phyloP scores from a whole-genome alignment of 2,797 vertebrate species.

The Chloroceryle inda region DNA sequence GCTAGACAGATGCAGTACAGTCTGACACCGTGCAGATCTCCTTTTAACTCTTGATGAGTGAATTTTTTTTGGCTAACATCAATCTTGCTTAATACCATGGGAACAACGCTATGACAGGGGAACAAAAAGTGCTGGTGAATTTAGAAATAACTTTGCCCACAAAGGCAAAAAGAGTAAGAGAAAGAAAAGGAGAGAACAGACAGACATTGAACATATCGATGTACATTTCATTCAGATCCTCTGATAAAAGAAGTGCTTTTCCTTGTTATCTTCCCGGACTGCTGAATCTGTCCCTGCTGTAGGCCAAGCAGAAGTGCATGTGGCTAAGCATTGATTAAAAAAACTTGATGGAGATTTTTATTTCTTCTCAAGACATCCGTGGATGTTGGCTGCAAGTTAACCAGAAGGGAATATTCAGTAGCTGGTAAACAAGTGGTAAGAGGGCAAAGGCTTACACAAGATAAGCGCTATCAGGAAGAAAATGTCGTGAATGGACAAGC shows the following conservation, averaged over 20 bases:
- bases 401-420: not conserved
- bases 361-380: not conserved
- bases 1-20: slow-evolving; percentile 9
- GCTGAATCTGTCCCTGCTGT: not conserved
- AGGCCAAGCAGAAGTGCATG: not conserved
- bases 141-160: not conserved
- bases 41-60: slow-evolving; percentile 7
- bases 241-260: not conserved
- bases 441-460: not conserved
- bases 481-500: slow-evolving; percentile 4
- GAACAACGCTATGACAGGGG: not conserved
- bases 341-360: not conserved
- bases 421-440: not conserved
- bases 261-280: not conserved
- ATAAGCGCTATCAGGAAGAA: not conserved
- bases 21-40: slow-evolving; percentile 19
- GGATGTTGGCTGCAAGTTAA: not conserved
- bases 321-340: not conserved
- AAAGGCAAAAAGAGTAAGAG: not conserved
- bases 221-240: not conserved
- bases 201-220: not conserved
- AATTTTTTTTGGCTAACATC: not conserved
- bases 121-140: not conserved
- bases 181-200: not conserved
- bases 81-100: not conserved